Conservation (phyloP, 1,140 invertebrate genomes). For the Cataglyphis hispanica region DNA sequence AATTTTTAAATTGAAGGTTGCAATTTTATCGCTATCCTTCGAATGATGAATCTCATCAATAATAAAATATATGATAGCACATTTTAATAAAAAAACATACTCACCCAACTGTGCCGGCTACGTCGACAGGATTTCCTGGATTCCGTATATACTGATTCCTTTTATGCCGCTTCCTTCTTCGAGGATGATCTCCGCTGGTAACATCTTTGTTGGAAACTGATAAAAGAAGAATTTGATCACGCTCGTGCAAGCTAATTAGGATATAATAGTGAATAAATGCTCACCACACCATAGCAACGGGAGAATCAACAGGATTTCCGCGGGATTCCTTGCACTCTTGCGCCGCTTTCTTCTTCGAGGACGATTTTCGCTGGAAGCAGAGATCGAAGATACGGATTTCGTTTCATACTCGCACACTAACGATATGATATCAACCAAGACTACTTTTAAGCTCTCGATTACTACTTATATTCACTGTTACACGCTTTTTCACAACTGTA, state of each 20-base stretch:
- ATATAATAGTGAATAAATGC: no score
- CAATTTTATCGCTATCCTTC: background rate
- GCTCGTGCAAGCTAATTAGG: no score
- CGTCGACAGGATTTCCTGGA: background rate
- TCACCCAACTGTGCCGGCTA: background rate
- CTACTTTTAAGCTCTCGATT: background rate
- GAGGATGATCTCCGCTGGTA: no score
- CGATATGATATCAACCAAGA: background rate
- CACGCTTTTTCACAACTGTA: background rate
- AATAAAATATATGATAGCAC: background rate
- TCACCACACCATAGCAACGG: no score
- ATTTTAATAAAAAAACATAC: slow-evolving; percentile 18
- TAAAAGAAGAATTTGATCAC: no score
- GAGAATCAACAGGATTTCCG: no score
- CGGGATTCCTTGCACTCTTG: no score
- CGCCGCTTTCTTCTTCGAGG: no score
- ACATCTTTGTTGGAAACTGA: no score
- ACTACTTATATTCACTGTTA: background rate
- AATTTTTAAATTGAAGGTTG: background rate
- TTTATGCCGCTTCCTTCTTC: no score
- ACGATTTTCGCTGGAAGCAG: no score
- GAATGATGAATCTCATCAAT: background rate
- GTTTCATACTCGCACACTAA: background rate
- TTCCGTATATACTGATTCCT: background rate
- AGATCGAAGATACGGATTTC: slow-evolving; percentile 54